Conservation (phyloP, 1,140 invertebrate species). For the Augochlora pura region DNA sequence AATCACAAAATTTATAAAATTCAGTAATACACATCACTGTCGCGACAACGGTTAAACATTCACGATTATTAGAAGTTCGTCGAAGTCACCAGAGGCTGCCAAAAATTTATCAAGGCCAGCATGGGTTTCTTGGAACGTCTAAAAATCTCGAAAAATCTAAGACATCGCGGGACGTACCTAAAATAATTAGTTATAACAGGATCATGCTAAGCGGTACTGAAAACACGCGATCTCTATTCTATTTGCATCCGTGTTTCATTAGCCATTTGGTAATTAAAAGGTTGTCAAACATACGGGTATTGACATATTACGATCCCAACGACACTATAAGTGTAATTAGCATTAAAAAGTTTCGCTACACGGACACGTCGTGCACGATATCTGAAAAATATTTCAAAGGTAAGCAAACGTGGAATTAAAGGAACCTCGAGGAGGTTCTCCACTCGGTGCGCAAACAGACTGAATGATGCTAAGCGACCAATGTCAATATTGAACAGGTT, state of each 20-base stretch:
- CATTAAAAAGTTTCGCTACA: too few species aligned
- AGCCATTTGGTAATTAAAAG: conserved; percentile 1
- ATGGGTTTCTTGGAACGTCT: too few species aligned
- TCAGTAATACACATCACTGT: too few species aligned
- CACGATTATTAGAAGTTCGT: background rate
- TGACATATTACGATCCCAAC: background rate
- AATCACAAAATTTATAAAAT: too few species aligned
- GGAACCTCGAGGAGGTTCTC: background rate
- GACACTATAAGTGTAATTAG: background rate
- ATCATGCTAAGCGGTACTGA: background rate
- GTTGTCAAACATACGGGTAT: background rate
- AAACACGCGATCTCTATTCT: background rate
- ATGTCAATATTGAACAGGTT: conserved; percentile 29
- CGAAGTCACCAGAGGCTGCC: background rate
- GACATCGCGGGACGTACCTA: background rate
- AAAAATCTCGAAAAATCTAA: background rate
- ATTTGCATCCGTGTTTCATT: background rate
- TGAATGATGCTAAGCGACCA: background rate
- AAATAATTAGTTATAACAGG: background rate
- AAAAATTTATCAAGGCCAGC: too few species aligned
- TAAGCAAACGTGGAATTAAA: background rate
- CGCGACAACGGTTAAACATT: too few species aligned
- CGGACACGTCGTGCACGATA: too few species aligned
- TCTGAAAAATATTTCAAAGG: background rate
- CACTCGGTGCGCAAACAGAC: background rate